A percentile compares a stretch with the other conserved stretches of the same genome.
Evolutionary conservation across 1,140 invertebrate species (phyloP).

Genomic region (Brachystomella parvula): DNA sequence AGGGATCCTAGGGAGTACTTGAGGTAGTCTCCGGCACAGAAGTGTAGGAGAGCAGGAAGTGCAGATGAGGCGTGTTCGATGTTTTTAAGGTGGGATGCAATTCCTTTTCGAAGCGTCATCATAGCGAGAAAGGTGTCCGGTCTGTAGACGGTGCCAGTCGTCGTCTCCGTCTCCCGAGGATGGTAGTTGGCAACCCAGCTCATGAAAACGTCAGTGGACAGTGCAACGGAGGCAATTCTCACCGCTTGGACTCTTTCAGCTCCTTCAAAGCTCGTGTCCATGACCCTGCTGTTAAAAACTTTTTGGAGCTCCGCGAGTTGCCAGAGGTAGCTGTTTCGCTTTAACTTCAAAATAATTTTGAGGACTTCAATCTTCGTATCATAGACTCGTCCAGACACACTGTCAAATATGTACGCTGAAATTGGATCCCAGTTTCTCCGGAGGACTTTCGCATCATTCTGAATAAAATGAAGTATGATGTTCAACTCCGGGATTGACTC

Average conservation of each 20-base stretch:
- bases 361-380: background rate
- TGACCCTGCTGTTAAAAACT: background rate
- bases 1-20: background rate
- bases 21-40: background rate
- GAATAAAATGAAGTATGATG: background rate
- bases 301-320: background rate
- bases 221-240: background rate
- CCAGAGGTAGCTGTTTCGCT: background rate
- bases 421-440: background rate
- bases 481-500: background rate
- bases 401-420: background rate
- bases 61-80: background rate
- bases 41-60: background rate
- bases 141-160: background rate
- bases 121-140: background rate
- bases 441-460: background rate
- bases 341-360: background rate
- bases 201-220: background rate
- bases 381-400: background rate
- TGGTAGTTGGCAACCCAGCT: background rate
- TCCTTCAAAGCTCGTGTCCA: background rate
- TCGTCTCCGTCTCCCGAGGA: background rate
- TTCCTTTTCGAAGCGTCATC: background rate
- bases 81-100: background rate
- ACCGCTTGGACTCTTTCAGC: background rate